A percentile compares a stretch with the other conserved stretches of the same genome.
These are phyloP conservation scores for Pogonomyrmex californicus DNA, from an alignment of 1,140 invertebrate species.

Conservation along the genomic window DNA sequence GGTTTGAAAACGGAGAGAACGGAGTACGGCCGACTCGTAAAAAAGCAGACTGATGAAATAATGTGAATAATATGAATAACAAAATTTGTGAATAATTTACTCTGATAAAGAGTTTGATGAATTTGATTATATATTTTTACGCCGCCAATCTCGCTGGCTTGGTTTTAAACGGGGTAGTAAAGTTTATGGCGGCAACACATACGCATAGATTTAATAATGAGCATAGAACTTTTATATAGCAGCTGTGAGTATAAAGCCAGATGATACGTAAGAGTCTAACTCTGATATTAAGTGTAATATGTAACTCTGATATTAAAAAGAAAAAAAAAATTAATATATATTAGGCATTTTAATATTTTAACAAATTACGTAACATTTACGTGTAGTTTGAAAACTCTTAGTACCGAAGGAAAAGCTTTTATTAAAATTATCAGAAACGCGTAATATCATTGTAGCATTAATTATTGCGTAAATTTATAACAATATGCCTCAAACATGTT, in stretches of 20 bases:
- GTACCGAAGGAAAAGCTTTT: not conserved
- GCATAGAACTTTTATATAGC: conserved; percentile 6
- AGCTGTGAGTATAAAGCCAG: conserved; percentile 12
- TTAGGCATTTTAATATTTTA: not conserved
- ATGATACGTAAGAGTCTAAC: not conserved
- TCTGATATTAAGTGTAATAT: not conserved
- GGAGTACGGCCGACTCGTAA: not conserved
- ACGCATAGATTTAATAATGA: conserved; percentile 32
- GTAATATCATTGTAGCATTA: not conserved
- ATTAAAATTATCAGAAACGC: not conserved
- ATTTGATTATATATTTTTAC: conserved; percentile 34
- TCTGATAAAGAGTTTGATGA: conserved; percentile 30
- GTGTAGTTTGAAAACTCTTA: not conserved
- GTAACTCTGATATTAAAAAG: not conserved
- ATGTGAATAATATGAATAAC: not conserved
- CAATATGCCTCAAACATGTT: not conserved
- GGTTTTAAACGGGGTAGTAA: conserved; percentile 5
- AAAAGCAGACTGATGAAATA: not conserved
- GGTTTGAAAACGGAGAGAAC: not conserved
- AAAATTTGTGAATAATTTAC: conserved; percentile 15
- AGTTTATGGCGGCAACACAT: conserved; percentile 11
- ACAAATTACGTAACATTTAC: not conserved
- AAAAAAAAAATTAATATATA: not conserved
- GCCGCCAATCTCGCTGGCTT: not conserved
- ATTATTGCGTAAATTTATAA: not conserved